Evolutionary conservation across 2,888 invertebrate genomes (phyloP), one percentile per base, ranked within the genome.

Genomic region (Hyppa rectilinea): DNA sequence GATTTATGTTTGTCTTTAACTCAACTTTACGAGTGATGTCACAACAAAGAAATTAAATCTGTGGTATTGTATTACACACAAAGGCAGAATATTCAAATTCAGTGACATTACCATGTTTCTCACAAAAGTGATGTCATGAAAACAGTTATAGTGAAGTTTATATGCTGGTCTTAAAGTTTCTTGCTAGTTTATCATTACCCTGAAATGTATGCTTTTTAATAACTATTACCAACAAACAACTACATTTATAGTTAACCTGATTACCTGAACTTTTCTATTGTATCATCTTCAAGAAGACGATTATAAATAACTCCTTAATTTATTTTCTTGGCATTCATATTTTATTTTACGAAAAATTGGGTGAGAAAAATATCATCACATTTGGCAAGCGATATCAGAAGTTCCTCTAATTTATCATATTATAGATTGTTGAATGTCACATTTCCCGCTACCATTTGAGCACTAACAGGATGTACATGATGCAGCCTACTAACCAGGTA

Each of bases 41-140:
- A 72, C 53, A 75, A 82, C 75, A 80, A 68, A 66, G 81, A 76
- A 76, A 80, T 71, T 12, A 55, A 73, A 76, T 80, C 67, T 61
- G 68, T 29, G 72, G 81, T 76, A 73, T 81, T 47, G 60, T 66
- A 26, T 82, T 76, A 74, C 71, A 62, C 69, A 49, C 58, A 45
- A 31, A 68, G 53, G 49, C 59, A 60, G 53, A 69, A 63, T 66
- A 80, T 81, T 78, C 65, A 71, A 69, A 75, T 80, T 75, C 79
- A 61, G 59, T 61, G 56, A 64, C 75, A 43, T 68, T 64, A 53
- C 70, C 47, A n/a, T 59, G 66, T 68, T 81, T 81, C 58, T 47
- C 36, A 61, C 66, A 82, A 70, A 56, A 63, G 53, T 71, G 71
- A 82, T 64, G 80, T 79, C 81, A 79, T 26, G n/a, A 71, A 58